A percentile compares a stretch with the other conserved stretches of the same genome.
Conservation (phyloP, 2,797 vertebrate species). For the Premnoplex brunnescens region DNA sequence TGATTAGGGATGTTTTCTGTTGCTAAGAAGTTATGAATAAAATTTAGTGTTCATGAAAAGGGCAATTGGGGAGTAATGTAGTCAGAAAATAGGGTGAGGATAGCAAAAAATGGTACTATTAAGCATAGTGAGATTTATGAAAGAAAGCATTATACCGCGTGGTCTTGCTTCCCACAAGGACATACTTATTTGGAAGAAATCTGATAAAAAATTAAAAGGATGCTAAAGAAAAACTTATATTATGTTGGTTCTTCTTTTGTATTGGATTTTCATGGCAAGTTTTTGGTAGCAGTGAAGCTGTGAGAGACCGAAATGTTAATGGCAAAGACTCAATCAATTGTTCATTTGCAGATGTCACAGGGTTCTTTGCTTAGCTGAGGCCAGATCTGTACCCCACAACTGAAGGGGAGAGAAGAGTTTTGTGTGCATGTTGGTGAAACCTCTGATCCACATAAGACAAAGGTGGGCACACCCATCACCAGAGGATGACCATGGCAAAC, state of each 20-base stretch:
- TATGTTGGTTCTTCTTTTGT: neutral
- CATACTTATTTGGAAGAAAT: neutral
- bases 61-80: neutral
- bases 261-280: neutral
- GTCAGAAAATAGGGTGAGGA: neutral
- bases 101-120: neutral
- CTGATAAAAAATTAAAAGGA: neutral
- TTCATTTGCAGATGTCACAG: neutral
- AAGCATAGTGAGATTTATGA: neutral
- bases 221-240: neutral
- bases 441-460: neutral
- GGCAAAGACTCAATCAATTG: neutral
- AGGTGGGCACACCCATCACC: neutral
- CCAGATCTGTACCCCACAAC: neutral
- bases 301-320: neutral
- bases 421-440: neutral
- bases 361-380: neutral
- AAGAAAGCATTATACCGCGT: neutral
- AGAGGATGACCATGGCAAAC: neutral
- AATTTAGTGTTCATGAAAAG: neutral
- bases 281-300: neutral
- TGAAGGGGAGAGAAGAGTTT: neutral
- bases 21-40: neutral
- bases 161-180: neutral
- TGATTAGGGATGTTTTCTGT: conserved; percentile 11